phyloP scores from a whole-genome alignment of 2,888 invertebrate genomes.

The Megastigmus dorsalis region DNA sequence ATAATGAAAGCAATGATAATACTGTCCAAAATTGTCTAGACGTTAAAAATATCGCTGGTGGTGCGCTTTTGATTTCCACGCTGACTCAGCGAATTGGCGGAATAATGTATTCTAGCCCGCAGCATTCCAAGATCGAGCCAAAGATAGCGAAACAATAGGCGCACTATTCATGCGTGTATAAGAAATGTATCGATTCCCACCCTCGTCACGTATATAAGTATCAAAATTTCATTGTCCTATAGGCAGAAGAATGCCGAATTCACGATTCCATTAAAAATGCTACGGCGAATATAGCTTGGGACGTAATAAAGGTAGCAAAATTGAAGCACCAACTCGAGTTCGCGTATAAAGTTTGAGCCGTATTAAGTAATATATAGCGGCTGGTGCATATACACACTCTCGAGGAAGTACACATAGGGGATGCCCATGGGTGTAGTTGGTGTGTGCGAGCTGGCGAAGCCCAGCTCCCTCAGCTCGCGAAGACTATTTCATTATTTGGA shows the following conservation, averaged over 20 bases:
- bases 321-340: no score
- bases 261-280: no score
- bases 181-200: background rate
- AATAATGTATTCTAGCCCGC: constrained; percentile 19
- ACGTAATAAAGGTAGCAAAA: no score
- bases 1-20: no score
- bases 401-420: no score
- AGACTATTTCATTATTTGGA: no score
- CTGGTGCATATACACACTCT: background rate
- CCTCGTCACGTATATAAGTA: background rate
- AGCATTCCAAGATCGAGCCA: background rate
- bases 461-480: no score
- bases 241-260: no score
- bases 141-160: constrained; percentile 6
- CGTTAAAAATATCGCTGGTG: background rate
- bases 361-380: background rate
- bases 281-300: no score
- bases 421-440: constrained; percentile 4
- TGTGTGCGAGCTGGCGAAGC: no score
- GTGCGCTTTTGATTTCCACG: constrained; percentile 3
- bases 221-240: background rate
- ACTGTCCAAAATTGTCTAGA: no score
- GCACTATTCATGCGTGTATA: background rate
- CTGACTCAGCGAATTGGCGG: constrained; percentile 4
- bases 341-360: background rate